Base-by-base conservation (phyloP, 1,140 invertebrate species). In the Psix sp. region DNA sequence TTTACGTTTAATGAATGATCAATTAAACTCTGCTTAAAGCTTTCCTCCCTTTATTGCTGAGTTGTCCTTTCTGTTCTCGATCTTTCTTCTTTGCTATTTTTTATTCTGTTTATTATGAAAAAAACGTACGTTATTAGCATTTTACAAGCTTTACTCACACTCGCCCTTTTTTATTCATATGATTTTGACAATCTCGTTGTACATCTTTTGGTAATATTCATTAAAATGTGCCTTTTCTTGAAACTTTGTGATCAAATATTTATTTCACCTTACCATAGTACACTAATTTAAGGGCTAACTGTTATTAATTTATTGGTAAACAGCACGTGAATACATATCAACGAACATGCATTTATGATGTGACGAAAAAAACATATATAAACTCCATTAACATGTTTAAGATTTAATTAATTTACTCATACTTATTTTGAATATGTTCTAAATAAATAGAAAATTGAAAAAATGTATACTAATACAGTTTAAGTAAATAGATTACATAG, bases 41-140 rank as follows among this genome's bases (percentile, higher is more conserved):
- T 62, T 10, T 7, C 46, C 57, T 60, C 56, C 70, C 57, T 71
- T 62, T 49, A 46, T 42, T 57, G 17, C 29, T 6, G 6, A 4
- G 40, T 51, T 54, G 39, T 54, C 24, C 33, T 36, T 57, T 52
- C 42, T 51, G 40, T 54, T 59, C 60, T 66, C 38, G 33, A 17
- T 24, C 43, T 52, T 57, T 39, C 46, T 65, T 65, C 45, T 43
- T 54, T 38, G 40, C 35, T 38, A 35, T 56, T 54, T 14, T 51
- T 35, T 43, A 17, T 66, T 65, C 49, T 71, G 60, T 71, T 76
- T 63, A 71, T 65, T 48, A 66, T 62, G 59, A 66, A 70, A 60
- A 71, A 63, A 68, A 29, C 56, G 52, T 57, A 54, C 73, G 62
- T 49, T 75, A 75, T 75, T 75, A 66, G 65, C 73, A 75, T 75